These are phyloP conservation scores for Bombus consobrinus DNA, from an alignment of 1,140 invertebrate genomes.

Conservation along the genomic window DNA sequence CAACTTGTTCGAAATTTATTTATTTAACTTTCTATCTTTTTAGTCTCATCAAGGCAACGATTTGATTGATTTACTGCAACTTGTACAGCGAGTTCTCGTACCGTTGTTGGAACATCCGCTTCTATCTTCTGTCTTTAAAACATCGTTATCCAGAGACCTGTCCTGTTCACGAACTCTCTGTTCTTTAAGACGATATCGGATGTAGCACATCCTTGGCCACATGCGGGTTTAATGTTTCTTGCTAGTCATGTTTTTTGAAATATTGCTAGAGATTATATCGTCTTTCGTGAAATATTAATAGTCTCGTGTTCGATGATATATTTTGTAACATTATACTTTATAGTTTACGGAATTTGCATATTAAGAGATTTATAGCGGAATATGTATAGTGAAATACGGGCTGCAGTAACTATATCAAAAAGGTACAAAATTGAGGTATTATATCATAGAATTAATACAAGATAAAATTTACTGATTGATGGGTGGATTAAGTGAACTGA, in stretches of 20 bases:
- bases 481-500: conserved; percentile 67
- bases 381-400: neutral
- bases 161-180: too few relatives aligned
- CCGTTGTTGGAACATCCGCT: neutral
- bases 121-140: too few relatives aligned
- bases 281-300: neutral
- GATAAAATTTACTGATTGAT: conserved; percentile 57
- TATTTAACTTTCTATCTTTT: too few relatives aligned
- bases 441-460: neutral
- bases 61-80: neutral
- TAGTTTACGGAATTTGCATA: neutral
- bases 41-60: neutral
- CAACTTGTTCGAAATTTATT: neutral
- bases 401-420: neutral
- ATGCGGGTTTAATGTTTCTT: neutral
- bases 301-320: neutral
- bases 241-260: too few relatives aligned
- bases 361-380: neutral
- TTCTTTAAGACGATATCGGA: too few relatives aligned
- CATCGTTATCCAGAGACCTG: too few relatives aligned
- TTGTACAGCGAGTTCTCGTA: neutral
- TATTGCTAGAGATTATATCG: too few relatives aligned
- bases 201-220: too few relatives aligned
- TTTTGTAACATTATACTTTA: neutral
- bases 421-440: neutral